Conservation (phyloP, 1,140 invertebrate species). For the Drosophila azteca region DNA sequence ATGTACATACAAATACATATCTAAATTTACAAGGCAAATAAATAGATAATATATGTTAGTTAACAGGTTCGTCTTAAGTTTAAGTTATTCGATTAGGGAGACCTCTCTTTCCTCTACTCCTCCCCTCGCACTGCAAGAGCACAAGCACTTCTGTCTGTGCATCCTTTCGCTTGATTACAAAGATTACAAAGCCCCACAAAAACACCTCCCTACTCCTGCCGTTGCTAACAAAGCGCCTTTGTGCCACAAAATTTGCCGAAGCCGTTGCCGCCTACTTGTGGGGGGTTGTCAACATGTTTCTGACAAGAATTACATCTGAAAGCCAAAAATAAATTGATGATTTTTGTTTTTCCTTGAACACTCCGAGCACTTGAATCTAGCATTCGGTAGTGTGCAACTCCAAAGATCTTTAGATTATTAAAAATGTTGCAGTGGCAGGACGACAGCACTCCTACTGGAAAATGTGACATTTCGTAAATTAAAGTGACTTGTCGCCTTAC, state of each 20-base stretch:
- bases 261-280: conserved; percentile 35
- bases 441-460: conserved; percentile 28
- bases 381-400: conserved; percentile 59
- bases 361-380: conserved; percentile 28
- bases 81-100: background rate
- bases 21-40: background rate
- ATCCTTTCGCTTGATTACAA: conserved; percentile 39
- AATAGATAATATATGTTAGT: background rate
- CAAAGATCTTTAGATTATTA: conserved; percentile 76
- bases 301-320: conserved; percentile 32
- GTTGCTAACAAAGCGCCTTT: conserved; percentile 48
- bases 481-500: conserved; percentile 52
- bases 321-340: conserved; percentile 48
- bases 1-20: background rate
- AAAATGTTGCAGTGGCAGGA: conserved; percentile 58
- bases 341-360: conserved; percentile 48
- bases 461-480: conserved; percentile 73
- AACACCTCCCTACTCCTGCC: conserved; percentile 21
- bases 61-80: no score
- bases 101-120: no score
- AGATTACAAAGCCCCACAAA: conserved; percentile 21
- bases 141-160: conserved; percentile 6
- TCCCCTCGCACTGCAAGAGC: background rate
- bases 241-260: conserved; percentile 37
- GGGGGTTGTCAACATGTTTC: conserved; percentile 43